Evolutionary conservation across 2,113 vertebrate genomes (phyloP).

Genomic region (Trichomycterus rosablanca): DNA sequence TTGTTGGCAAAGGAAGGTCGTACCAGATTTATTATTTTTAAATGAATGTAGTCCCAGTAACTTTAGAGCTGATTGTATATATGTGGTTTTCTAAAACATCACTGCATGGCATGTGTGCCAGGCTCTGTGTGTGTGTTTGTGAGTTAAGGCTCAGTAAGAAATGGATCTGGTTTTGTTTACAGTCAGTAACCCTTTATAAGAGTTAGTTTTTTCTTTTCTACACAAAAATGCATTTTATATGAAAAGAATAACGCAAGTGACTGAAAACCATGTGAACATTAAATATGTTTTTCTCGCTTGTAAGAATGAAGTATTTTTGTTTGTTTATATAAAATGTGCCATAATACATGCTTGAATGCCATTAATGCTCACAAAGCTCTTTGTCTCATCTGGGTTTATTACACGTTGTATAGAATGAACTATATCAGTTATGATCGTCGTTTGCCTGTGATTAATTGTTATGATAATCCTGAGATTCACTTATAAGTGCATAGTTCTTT

Average conservation of each 20-base stretch:
- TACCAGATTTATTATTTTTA: no score
- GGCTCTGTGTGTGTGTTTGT: conserved; percentile 33
- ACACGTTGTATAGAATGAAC: conserved; percentile 64
- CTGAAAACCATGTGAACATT: conserved; percentile 13
- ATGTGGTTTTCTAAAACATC: conserved; percentile 55
- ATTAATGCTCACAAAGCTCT: conserved; percentile 21
- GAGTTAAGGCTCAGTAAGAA: conserved; percentile 64
- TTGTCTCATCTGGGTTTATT: conserved; percentile 55
- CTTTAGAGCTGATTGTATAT: no score
- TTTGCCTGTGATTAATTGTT: conserved; percentile 54
- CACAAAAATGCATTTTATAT: conserved; percentile 28
- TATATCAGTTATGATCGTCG: conserved; percentile 21
- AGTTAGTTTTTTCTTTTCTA: conserved; percentile 18
- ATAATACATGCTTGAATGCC: conserved; percentile 24
- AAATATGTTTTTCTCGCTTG: conserved; percentile 19
- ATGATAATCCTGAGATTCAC: conserved; percentile 82
- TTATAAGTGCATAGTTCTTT: conserved; percentile 89
- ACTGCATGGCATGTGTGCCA: conserved; percentile 59
- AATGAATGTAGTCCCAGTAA: no score
- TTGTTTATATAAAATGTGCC: conserved; percentile 30
- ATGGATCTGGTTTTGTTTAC: conserved; percentile 78
- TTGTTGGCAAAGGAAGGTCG: no score
- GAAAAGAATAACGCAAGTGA: conserved; percentile 30
- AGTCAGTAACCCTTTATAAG: conserved; percentile 55
- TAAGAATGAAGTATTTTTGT: conserved; percentile 23